A percentile compares a stretch with the other conserved stretches of the same genome.
Evolutionary conservation across 2,888 invertebrate genomes (phyloP).

Genomic region (Scotopteryx bipunctaria): DNA sequence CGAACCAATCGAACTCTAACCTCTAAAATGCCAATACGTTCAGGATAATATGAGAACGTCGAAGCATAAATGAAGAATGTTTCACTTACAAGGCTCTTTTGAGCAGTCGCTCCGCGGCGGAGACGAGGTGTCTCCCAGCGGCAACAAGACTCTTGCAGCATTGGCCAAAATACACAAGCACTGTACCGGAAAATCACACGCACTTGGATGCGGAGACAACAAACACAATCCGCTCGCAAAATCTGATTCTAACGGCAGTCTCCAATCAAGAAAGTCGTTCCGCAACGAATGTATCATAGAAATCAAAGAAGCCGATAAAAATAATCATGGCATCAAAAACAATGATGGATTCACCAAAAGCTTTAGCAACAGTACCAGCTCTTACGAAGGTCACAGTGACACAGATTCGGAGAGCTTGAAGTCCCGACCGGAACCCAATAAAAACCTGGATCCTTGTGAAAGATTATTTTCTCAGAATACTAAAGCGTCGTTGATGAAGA

Average conservation of each 20-base stretch:
- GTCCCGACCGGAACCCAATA: conserved; percentile 59
- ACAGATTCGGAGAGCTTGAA: conserved; percentile 84
- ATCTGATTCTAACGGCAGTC: conserved; percentile 74
- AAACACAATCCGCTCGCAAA: conserved; percentile 71
- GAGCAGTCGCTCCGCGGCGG: conserved; percentile 84
- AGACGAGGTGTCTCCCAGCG: conserved; percentile 72
- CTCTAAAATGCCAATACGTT: conserved; percentile 62
- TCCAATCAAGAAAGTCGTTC: conserved; percentile 73
- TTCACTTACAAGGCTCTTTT: conserved; percentile 80
- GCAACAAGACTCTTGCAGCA: conserved; percentile 78
- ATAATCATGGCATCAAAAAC: conserved; percentile 50
- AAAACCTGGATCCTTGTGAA: conserved; percentile 71
- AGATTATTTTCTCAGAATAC: conserved; percentile 83
- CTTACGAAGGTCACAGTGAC: conserved; percentile 86
- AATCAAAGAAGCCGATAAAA: conserved; percentile 68
- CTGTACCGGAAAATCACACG: conserved; percentile 90
- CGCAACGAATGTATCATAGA: conserved; percentile 73
- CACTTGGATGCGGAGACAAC: conserved; percentile 86
- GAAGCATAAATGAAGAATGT: conserved; percentile 69
- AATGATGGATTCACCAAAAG: conserved; percentile 71
- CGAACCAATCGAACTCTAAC: conserved; percentile 61
- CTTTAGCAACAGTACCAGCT: conserved; percentile 85
- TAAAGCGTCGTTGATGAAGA: conserved; percentile 84
- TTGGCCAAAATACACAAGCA: conserved; percentile 86
- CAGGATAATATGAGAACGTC: conserved; percentile 56